Base-by-base conservation (phyloP, 2,113 vertebrate species). In the Puntigrus tetrazona region DNA sequence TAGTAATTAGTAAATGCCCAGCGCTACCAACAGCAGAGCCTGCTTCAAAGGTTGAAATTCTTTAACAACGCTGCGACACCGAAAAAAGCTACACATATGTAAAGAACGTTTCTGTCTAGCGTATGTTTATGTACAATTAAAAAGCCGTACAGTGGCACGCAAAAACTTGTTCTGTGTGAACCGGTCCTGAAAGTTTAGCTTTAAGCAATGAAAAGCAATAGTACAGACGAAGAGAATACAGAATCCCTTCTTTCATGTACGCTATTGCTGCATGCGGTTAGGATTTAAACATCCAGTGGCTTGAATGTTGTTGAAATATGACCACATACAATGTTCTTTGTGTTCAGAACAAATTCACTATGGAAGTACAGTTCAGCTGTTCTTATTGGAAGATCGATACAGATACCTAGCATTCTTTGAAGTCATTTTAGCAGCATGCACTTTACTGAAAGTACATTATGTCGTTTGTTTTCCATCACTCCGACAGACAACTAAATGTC, bases 371-470 rank as follows among this genome's bases (percentile, higher is more conserved):
- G 77, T 79, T 29, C 57, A 63, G n/a, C 55, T 45, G 52, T 27
- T 63, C 36, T 34, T 29, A 7, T 29, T 34, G 9, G 16, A 50
- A 14, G 52, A 79, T 79, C 4, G 77, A 63, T 63, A 61, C 38
- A 61, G 14, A 50, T 7, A 20, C 45, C 43, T 18, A 59, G 31
- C 14, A n/a, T 55, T 20, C 77, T 63, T 63, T 63, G 77, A 79
- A 27, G 77, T 63, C 0, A 79, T 79, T 79, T 79, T 45, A 79
- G 55, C 77, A 22, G 47, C 50, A n/a, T 77, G 50, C 36, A 20
- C 57, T 55, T 59, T 41, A 43, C 36, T n/a, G 29, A 77, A 59
- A 43, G 38, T 63, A 18, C 57, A 20, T 43, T 13, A 25, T 43
- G 7, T 18, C 34, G 59, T 82, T 55, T 55, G 31, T 38, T 47